A percentile compares a stretch with the other conserved stretches of the same genome.
Evolutionary conservation across 2,888 invertebrate species (phyloP).

Genomic region (Trichogramma dendrolimi): DNA sequence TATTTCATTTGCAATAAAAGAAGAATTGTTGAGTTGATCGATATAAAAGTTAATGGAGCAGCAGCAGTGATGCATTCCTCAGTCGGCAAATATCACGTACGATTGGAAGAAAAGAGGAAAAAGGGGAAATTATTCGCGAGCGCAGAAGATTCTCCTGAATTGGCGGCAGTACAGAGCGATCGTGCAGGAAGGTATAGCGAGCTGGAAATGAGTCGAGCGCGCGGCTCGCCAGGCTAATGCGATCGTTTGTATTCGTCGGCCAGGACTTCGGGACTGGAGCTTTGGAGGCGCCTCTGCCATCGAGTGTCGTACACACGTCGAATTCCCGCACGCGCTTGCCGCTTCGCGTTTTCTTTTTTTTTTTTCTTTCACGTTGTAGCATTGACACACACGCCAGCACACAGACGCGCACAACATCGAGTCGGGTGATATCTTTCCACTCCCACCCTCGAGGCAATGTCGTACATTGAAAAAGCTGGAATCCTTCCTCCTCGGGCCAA

Average conservation of each 20-base stretch:
- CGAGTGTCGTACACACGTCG: neutral
- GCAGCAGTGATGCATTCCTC: no score
- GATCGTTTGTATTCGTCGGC: constrained; percentile 46
- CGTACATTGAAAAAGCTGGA: constrained; percentile 5
- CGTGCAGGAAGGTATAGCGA: no score
- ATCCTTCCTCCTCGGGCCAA: neutral
- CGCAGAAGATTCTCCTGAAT: no score
- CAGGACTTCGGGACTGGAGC: constrained; percentile 26
- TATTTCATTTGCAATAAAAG: no score
- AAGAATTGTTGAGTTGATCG: no score
- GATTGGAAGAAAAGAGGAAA: no score
- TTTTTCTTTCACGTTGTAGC: constrained; percentile 1
- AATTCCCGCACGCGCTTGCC: neutral
- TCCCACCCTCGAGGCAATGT: neutral
- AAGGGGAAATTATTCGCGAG: no score
- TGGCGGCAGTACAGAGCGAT: no score
- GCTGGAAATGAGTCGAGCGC: neutral
- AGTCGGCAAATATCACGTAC: no score
- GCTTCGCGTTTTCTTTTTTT: constrained; percentile 7
- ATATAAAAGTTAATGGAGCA: no score
- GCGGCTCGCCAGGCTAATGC: constrained; percentile 35
- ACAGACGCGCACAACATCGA: neutral
- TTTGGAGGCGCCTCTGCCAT: constrained; percentile 17
- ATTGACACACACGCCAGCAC: constrained; percentile 5
- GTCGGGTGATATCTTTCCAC: neutral